These are phyloP conservation scores for Synodontis membranacea DNA, from an alignment of 2,113 vertebrate genomes.

Conservation along the genomic window DNA sequence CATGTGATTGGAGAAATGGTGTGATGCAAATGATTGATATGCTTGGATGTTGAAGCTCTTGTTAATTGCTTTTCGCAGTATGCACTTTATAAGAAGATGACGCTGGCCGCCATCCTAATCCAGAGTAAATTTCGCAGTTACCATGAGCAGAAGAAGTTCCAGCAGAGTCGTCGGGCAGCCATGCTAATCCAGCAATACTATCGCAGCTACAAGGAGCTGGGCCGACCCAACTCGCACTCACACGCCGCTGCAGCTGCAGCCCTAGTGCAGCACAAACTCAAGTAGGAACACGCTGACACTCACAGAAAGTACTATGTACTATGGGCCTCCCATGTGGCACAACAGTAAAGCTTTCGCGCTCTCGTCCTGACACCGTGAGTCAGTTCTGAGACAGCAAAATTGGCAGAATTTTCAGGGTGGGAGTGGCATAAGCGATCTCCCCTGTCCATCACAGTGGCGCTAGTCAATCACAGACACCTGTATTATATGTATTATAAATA, in stretches of 20 bases:
- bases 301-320: background rate
- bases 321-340: background rate
- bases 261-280: slow-evolving; percentile 66
- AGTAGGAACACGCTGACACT: background rate
- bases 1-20: background rate
- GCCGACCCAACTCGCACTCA: slow-evolving; percentile 81
- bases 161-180: slow-evolving; percentile 93
- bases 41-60: background rate
- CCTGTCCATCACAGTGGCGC: background rate
- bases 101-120: slow-evolving; percentile 98
- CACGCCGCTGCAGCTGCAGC: slow-evolving; percentile 69
- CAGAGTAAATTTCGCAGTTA: slow-evolving; percentile 99
- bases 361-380: background rate
- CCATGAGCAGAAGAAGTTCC: slow-evolving; percentile 94
- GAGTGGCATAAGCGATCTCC: background rate
- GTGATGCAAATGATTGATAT: background rate
- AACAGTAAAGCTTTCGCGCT: background rate
- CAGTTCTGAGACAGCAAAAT: background rate
- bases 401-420: background rate
- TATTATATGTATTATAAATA: background rate
- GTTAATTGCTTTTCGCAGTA: slow-evolving; percentile 79
- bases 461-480: background rate
- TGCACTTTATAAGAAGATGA: slow-evolving; percentile 99
- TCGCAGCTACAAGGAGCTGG: slow-evolving; percentile 91
- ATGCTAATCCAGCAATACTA: slow-evolving; percentile 99